Evolutionary conservation across 2,797 vertebrate genomes (phyloP), one percentile per base, ranked within the genome.

Genomic region (Sibirionetta formosa): DNA sequence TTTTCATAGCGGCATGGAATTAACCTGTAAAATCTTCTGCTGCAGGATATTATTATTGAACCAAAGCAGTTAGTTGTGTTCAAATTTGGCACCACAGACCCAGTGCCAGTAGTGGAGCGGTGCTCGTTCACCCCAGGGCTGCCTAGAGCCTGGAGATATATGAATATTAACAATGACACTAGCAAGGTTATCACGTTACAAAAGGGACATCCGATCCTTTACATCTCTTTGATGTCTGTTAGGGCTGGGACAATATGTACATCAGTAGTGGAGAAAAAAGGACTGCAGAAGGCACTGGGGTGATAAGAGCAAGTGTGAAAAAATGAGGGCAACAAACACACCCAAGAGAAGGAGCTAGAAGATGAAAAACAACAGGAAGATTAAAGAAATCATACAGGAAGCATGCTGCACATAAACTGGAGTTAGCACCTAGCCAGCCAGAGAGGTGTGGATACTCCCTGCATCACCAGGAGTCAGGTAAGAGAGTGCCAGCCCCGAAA

Each of bases 11-110:
- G 13, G 76, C 69, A 83, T 50, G n/a, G 87, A 91, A 88, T 95
- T 54, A 90, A 93, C 82, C 94, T 90, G 88, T 61, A 77, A 82
- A 94, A 86, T 95, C 85, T 94, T 58, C 84, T 83, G 90, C 95
- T 95, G 86, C 79, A 57, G 82, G 88, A 40, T 35, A 79, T 20
- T n/a, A 9, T 2, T 27, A 9, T 2, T 80, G 90, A 95, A 88
- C 56, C 73, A 92, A 86, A 93, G 80, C 85, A 70, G 73, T 70
- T 6, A 81, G 75, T 86, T 66, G 63, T 68, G 84, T 66, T 85
- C 57, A 33, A 15, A 77, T 86, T 14, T 79, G 88, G 88, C 92
- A 94, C 65, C 64, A 31, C 58, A 89, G 93, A 72, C 50, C 82
- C 82, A 75, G 60, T 3, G 2, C 29, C 0, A 1, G 64, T 29